Conservation (phyloP, 2,888 invertebrate species). For the Agriotes lineatus region DNA sequence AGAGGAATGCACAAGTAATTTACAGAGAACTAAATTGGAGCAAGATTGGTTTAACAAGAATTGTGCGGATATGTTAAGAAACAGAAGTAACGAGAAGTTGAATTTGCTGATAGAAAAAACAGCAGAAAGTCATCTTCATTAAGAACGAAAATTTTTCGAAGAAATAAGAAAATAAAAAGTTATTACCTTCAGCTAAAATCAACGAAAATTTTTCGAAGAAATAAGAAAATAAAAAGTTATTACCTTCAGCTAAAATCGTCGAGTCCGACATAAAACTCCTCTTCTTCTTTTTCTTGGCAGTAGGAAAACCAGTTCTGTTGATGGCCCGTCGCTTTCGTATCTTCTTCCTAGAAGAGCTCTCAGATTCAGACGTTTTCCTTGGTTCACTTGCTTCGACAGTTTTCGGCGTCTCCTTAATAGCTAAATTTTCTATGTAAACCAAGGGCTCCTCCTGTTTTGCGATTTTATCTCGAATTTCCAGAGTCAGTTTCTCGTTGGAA, state of each 20-base stretch:
- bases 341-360: constrained; percentile 63
- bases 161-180: background rate
- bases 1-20: too few species aligned
- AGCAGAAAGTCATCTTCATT: too few species aligned
- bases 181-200: background rate
- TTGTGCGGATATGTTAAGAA: too few species aligned
- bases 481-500: constrained; percentile 4
- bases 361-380: constrained; percentile 26
- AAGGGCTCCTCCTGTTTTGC: constrained; percentile 15
- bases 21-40: too few species aligned
- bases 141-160: background rate
- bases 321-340: constrained; percentile 79
- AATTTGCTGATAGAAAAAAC: too few species aligned
- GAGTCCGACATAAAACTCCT: constrained; percentile 61
- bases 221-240: background rate
- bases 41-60: too few species aligned
- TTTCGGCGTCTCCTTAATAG: constrained; percentile 17
- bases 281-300: constrained; percentile 85
- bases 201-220: background rate
- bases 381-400: constrained; percentile 67
- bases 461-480: constrained; percentile 2
- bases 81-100: too few species aligned
- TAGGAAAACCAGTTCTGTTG: constrained; percentile 91
- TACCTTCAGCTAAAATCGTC: constrained; percentile 8
- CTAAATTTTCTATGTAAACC: constrained; percentile 27